Evolutionary conservation across 2,113 vertebrate species (phyloP), one percentile per base, ranked within the genome.

Genomic region (Bubo blakistoni): DNA sequence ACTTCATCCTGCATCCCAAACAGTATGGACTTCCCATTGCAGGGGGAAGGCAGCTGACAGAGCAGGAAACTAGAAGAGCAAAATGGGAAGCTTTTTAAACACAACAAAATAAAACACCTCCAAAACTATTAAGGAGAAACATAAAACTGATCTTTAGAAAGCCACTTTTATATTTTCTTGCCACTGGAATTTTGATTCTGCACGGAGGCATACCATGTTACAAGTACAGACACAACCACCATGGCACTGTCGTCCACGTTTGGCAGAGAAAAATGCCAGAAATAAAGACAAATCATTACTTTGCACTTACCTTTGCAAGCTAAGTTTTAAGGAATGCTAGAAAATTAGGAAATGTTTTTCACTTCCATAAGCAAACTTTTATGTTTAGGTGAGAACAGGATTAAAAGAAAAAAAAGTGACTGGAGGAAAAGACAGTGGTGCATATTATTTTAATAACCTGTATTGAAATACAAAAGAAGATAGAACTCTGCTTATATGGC

Each of bases 241-340:
- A 5, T 1, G 24, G 44, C 81, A 47, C 17, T 14, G 17, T 4
- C 0, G 1, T 34, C 62, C 47, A 40, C 0, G 2, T 67, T 12
- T 66, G 34, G 57, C 51, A 61, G 44, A 54, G 46, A 59, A 86
- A 76, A 86, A 70, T 47, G 10, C 13, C 55, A 46, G 25, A 76
- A 92, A 65, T 61, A 57, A 63, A 67, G 58, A 61, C 42, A 71
- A 62, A 42, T 24, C 1, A 1, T 55, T 74, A 38, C 49, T 63
- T 54, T 71, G 44, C 49, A 44, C n/a, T 27, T 44, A 59, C n/a
- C 16, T 71, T 61, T 63, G 30, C n/a, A 62, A 83, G 32, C 16
- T 29, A 29, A 57, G 26, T 36, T 71, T 81, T 62, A 83, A 62
- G 14, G 32, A 80, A 47, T n/a, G 15, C 44, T 21, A 84, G 34